A percentile compares a stretch with the other conserved stretches of the same genome.
Evolutionary conservation across 1,140 invertebrate genomes (phyloP).

Genomic region (Drosophila subpulchrella): DNA sequence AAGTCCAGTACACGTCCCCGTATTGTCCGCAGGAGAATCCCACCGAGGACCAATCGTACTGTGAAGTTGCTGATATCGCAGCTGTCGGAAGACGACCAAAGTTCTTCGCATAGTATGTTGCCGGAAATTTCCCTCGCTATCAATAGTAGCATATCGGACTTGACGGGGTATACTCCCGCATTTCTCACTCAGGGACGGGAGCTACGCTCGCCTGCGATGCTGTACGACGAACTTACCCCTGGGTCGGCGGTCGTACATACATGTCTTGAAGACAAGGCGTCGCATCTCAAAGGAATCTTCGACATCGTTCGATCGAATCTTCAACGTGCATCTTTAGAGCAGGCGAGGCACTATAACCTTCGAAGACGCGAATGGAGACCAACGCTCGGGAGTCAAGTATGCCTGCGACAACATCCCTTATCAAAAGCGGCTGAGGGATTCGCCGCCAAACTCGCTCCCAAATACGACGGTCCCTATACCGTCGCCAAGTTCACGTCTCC

Average conservation of each 20-base stretch:
- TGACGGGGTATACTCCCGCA: background rate
- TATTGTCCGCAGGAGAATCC: background rate
- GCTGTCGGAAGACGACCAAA: background rate
- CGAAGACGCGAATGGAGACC: too few relatives aligned
- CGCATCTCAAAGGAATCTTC: background rate
- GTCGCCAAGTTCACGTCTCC: too few relatives aligned
- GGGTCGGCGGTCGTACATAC: background rate
- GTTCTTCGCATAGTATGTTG: background rate
- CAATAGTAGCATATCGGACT: background rate
- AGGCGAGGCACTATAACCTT: background rate
- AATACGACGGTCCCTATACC: too few relatives aligned
- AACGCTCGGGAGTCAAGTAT: too few relatives aligned
- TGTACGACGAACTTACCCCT: background rate
- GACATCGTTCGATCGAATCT: background rate
- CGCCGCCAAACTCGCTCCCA: too few relatives aligned
- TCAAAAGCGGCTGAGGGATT: too few relatives aligned
- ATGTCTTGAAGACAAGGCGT: background rate
- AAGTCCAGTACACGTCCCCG: too few relatives aligned
- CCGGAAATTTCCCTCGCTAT: background rate
- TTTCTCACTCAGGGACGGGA: too few relatives aligned
- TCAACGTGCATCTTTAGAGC: background rate
- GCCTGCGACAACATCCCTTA: too few relatives aligned
- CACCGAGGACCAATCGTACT: background rate
- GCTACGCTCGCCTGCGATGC: too few relatives aligned
- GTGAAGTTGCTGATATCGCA: background rate